phyloP scores from a whole-genome alignment of 64 coral and sea anemone genomes.

The Pocillopora verrucosa region DNA sequence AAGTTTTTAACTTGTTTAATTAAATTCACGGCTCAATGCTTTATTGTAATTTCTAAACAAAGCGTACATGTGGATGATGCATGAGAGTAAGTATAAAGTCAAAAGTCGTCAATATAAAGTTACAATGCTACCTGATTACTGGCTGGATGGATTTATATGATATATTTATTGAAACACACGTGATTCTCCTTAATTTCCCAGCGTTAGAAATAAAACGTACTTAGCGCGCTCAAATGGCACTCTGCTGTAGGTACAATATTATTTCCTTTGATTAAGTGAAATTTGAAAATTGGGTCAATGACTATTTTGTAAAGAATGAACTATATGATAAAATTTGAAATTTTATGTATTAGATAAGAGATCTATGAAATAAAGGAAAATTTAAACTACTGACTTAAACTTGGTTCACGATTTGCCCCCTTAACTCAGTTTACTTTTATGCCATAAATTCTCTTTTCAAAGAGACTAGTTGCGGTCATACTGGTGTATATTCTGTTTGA shows the following conservation, averaged over 20 bases:
- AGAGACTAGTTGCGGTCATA: no score
- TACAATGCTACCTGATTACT: neutral
- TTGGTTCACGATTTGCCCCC: neutral
- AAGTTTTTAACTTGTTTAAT: no score
- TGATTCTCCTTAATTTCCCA: neutral
- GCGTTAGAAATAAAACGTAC: constrained; percentile 10
- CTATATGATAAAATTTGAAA: constrained; percentile 28
- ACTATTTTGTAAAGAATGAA: neutral
- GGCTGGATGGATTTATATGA: neutral
- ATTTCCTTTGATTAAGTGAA: neutral
- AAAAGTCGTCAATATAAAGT: neutral
- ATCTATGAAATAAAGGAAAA: constrained; percentile 26
- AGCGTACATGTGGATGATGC: neutral
- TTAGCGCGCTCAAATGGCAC: neutral
- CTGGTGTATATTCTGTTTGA: no score
- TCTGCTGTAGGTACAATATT: neutral
- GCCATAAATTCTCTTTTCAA: no score
- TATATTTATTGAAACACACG: constrained; percentile 4
- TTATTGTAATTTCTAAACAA: neutral
- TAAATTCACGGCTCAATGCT: no score
- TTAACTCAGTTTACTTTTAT: no score
- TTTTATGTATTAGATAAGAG: constrained; percentile 1
- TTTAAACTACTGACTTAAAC: neutral
- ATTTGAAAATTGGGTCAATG: neutral
- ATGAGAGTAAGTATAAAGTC: neutral